These are phyloP conservation scores for Oscheius sp. DNA, from an alignment of 2,888 invertebrate genomes.

Conservation along the genomic window DNA sequence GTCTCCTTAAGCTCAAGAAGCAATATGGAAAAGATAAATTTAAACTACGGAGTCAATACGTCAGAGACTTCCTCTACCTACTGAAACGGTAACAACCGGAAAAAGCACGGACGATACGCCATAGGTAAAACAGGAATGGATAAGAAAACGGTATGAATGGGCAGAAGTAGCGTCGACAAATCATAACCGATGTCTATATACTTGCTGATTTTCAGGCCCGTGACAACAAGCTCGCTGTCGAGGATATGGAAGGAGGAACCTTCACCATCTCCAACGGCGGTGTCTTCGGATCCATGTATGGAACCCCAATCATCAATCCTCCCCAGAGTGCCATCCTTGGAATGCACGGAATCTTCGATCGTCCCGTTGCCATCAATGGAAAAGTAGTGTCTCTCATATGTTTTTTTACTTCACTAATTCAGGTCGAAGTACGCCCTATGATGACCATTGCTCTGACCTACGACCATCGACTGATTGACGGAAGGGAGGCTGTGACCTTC, in stretches of 20 bases:
- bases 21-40: too few species aligned
- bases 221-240: constrained; percentile 88
- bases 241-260: constrained; percentile 98
- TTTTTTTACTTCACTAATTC: constrained; percentile 52
- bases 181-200: too few species aligned
- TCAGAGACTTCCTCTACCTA: too few species aligned
- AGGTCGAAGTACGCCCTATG: constrained; percentile 99
- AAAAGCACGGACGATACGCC: too few species aligned
- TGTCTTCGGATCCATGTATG: constrained; percentile 85
- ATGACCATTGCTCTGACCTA: constrained; percentile 99
- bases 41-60: too few species aligned
- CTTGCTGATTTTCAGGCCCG: constrained; percentile 76
- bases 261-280: constrained; percentile 99
- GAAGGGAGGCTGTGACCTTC: constrained; percentile 97
- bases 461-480: constrained; percentile 97
- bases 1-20: too few species aligned
- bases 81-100: too few species aligned
- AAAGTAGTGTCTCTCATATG: constrained; percentile 79
- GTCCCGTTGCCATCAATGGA: constrained; percentile 93
- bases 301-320: constrained; percentile 98
- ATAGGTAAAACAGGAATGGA: too few species aligned
- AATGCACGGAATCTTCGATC: constrained; percentile 96
- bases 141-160: too few species aligned
- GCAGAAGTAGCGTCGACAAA: too few species aligned
- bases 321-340: constrained; percentile 98